These are phyloP conservation scores for Erythrolamprus reginae DNA, from an alignment of 2,113 vertebrate genomes.

Conservation along the genomic window DNA sequence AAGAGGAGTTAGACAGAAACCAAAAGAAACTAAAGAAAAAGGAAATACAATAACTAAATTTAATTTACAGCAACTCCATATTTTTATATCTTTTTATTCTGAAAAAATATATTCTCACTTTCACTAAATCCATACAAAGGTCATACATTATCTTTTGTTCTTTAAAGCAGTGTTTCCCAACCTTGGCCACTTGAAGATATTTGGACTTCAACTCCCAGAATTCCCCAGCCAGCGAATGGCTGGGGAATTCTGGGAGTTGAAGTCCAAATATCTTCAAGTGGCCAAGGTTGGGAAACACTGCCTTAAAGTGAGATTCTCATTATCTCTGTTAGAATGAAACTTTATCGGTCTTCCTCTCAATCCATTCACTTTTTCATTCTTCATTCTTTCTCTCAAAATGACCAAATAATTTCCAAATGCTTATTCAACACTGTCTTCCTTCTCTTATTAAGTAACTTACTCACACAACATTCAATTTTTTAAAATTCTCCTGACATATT, in stretches of 20 bases:
- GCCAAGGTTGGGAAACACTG: too few species aligned
- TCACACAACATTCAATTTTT: background rate
- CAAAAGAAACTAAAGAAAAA: background rate
- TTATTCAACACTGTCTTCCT: background rate
- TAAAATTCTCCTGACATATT: background rate
- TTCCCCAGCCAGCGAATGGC: too few species aligned
- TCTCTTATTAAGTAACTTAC: background rate
- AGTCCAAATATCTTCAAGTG: too few species aligned
- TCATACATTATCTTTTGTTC: background rate
- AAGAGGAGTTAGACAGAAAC: background rate
- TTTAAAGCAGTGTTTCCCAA: too few species aligned
- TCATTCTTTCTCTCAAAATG: background rate
- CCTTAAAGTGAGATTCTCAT: background rate
- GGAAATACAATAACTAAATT: background rate
- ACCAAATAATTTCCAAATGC: background rate
- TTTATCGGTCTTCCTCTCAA: background rate
- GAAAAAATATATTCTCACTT: background rate
- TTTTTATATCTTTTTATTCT: background rate
- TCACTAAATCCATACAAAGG: background rate
- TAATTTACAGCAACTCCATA: background rate
- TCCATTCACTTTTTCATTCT: background rate
- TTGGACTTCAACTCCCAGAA: too few species aligned
- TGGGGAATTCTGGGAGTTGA: too few species aligned
- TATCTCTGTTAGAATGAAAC: background rate
- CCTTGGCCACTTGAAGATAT: too few species aligned